phyloP scores from a whole-genome alignment of 2,113 vertebrate species.

The Eurypyga helias region DNA sequence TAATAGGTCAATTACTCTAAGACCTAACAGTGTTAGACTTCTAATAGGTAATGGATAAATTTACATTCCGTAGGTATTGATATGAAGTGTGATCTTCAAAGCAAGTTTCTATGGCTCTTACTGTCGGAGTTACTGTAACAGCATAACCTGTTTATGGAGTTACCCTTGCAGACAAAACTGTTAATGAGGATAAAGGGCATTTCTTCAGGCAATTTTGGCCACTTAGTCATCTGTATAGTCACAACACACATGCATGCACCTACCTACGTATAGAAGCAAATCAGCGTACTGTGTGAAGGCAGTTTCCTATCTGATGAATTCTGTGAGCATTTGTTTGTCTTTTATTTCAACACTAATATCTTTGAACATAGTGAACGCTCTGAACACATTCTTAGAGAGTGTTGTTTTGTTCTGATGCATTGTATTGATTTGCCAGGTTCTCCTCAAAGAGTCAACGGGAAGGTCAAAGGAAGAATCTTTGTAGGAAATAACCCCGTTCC shows the following conservation, averaged over 20 bases:
- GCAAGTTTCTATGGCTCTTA: not conserved
- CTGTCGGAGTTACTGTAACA: not conserved
- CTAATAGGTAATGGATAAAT: not conserved
- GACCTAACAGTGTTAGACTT: not conserved
- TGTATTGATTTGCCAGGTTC: constrained; percentile 79
- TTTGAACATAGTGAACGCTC: not conserved
- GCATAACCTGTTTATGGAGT: not conserved
- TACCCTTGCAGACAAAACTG: not conserved
- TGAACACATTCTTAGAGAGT: not conserved
- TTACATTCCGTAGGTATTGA: not conserved
- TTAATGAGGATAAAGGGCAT: not conserved
- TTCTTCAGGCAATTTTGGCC: not conserved
- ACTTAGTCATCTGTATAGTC: not conserved
- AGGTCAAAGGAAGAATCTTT: constrained; percentile 87
- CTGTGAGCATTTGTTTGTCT: not conserved
- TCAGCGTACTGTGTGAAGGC: not conserved
- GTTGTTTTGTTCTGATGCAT: not conserved
- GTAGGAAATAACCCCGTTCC: constrained; percentile 82
- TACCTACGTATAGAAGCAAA: fast-evolving
- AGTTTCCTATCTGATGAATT: not conserved
- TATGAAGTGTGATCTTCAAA: not conserved
- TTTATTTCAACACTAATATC: not conserved
- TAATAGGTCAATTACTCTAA: not conserved
- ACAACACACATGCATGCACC: fast-evolving
- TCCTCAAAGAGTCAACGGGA: constrained; percentile 94